phyloP scores from a whole-genome alignment of 2,888 invertebrate species.

The Tiliacea citrago region DNA sequence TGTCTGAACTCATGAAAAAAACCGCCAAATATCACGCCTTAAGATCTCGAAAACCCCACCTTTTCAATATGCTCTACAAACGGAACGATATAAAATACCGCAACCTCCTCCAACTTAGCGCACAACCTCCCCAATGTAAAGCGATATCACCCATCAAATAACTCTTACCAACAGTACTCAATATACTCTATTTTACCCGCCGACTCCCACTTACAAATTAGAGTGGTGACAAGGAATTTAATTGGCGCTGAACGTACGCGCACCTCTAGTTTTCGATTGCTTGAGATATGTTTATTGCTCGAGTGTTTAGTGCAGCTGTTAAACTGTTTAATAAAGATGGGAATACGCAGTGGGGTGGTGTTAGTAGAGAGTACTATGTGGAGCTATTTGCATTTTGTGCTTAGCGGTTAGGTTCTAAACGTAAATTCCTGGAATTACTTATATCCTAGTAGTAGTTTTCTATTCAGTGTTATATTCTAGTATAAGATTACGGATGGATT shows the following conservation, averaged over 20 bases:
- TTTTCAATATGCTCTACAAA: too few relatives aligned
- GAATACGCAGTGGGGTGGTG: conserved; percentile 19
- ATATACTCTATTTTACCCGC: conserved; percentile 70
- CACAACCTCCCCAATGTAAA: conserved; percentile 51
- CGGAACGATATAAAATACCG: too few relatives aligned
- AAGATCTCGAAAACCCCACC: too few relatives aligned
- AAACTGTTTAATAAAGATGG: conserved; percentile 60
- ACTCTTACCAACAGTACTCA: conserved; percentile 69
- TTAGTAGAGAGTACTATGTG: background rate
- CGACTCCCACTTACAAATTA: conserved; percentile 71
- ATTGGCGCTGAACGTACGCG: conserved; percentile 59
- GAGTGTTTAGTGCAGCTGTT: conserved; percentile 57
- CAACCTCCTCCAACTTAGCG: conserved; percentile 9
- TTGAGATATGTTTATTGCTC: conserved; percentile 67
- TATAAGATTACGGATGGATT: background rate
- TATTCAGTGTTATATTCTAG: background rate
- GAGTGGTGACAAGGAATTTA: conserved; percentile 67
- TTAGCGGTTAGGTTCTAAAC: conserved; percentile 3
- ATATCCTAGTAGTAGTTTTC: background rate
- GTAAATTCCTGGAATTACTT: conserved; percentile 17
- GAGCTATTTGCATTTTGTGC: conserved; percentile 13
- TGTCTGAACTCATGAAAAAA: too few relatives aligned
- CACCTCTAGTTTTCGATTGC: conserved; percentile 75
- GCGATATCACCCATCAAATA: conserved; percentile 68
- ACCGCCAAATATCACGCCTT: too few relatives aligned